Base-by-base conservation (phyloP, 2,888 invertebrate species). In the Caenorhabditis sp. region DNA sequence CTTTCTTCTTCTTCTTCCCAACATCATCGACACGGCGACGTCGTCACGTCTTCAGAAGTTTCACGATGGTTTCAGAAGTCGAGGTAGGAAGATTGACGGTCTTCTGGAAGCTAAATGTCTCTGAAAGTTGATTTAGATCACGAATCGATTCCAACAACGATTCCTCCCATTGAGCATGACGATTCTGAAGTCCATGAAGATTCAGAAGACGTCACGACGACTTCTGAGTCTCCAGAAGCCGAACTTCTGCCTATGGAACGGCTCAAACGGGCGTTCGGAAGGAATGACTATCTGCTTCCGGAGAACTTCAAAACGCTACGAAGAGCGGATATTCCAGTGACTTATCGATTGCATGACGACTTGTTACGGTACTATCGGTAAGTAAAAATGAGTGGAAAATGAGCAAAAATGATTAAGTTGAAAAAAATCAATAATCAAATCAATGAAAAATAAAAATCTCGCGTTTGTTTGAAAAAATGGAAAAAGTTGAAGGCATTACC, bases 311-410 rank as follows among this genome's bases (percentile, higher is more conserved):
- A 85, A 55, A 87, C 88, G 0, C 71, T 89, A 8, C 68, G 88
- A 32, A 50, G 90, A 22, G 87, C 88, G 51, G 90, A 90, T 62
- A 89, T 90, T 53, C 90, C 90, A 13, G 90, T 90, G 6, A 90
- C 89, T 4, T 90, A 90, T 76, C 84, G 90, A 55, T 80, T 91
- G 40, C 90, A 91, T 68, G 89, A 91, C 56, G 89, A 90, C 62
- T 79, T 91, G 22, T 81, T 91, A n/a, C 85, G 90, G 26, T 86
- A 86, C 56, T 88, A 89, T 78, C 70, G 88, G 87, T 85, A 20
- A 35, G 79, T 61, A 6, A n/a, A n/a, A n/a, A n/a, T n/a, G n/a
- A n/a, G n/a, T n/a, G n/a, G n/a, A n/a, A n/a, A n/a, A n/a, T n/a
- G n/a, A n/a, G n/a, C n/a, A n/a, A n/a, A n/a, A n/a, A n/a, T n/a